A percentile compares a stretch with the other conserved stretches of the same genome.
phyloP scores from a whole-genome alignment of 1,140 invertebrate species.

The Eulimnadia texana region DNA sequence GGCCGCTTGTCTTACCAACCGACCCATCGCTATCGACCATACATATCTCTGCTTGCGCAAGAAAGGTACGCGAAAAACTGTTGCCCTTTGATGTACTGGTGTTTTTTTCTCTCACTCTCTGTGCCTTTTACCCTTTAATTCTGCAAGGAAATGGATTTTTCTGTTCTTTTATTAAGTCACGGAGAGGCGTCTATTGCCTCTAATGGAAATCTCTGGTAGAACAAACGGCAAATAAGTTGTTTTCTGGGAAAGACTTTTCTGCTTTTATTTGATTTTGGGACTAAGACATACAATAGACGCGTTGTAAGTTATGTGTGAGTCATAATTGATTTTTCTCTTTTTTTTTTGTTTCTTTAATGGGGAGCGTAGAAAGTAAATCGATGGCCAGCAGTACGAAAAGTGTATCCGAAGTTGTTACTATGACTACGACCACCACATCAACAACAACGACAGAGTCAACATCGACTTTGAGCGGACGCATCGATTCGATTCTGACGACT shows the following conservation, averaged over 20 bases:
- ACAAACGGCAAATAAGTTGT: too few relatives aligned
- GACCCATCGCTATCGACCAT: constrained; percentile 37
- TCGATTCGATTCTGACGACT: constrained; percentile 13
- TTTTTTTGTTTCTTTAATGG: background rate
- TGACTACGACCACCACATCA: background rate
- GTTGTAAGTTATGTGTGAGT: background rate
- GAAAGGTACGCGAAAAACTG: constrained; percentile 12
- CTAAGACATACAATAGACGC: too few relatives aligned
- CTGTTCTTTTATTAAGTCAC: too few relatives aligned
- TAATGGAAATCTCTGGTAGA: too few relatives aligned
- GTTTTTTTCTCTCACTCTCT: too few relatives aligned
- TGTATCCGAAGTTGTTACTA: background rate
- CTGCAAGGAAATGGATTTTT: too few relatives aligned
- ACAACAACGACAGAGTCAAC: background rate
- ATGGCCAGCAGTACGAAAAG: background rate
- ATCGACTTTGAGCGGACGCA: background rate
- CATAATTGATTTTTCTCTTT: background rate
- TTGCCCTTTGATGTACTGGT: background rate
- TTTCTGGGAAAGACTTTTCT: too few relatives aligned
- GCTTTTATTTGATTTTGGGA: too few relatives aligned
- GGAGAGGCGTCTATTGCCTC: background rate
- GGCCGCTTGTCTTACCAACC: constrained; percentile 44
- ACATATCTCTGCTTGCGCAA: constrained; percentile 16
- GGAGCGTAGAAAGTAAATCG: background rate
- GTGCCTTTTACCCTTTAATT: too few relatives aligned